phyloP scores from a whole-genome alignment of 2,113 vertebrate species.

The Bambusicola thoracicus region DNA sequence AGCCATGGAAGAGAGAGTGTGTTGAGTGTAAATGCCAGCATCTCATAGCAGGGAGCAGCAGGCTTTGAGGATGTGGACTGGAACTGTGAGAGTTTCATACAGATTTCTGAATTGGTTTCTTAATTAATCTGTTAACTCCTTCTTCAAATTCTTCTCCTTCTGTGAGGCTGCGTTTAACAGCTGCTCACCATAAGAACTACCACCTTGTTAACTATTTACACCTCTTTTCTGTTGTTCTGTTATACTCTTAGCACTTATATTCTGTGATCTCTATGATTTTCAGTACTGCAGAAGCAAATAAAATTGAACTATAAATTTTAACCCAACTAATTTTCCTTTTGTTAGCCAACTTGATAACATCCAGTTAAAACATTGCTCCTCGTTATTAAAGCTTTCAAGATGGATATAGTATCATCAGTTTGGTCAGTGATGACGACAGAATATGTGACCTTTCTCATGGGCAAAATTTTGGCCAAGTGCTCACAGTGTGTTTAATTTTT shows the following conservation, averaged over 20 bases:
- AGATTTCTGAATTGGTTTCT: background rate
- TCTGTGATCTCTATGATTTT: background rate
- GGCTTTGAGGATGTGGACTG: background rate
- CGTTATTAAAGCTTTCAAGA: background rate
- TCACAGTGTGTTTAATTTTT: background rate
- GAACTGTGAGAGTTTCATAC: background rate
- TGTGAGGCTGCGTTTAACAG: background rate
- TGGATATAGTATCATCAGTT: background rate
- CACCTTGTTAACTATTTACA: background rate
- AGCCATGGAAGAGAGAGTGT: background rate
- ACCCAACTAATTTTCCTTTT: background rate
- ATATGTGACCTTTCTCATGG: background rate
- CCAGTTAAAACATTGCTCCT: background rate
- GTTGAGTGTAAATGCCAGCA: background rate
- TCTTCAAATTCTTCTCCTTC: background rate
- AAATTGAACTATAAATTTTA: background rate
- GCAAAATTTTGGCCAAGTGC: background rate
- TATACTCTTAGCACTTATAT: accelerated
- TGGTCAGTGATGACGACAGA: background rate
- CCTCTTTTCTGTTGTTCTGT: background rate
- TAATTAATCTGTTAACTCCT: background rate
- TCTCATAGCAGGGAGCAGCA: background rate
- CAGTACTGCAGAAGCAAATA: background rate
- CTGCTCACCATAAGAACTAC: background rate
- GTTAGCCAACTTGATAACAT: background rate